A percentile compares a stretch with the other conserved stretches of the same genome.
phyloP scores from a whole-genome alignment of 2,797 vertebrate genomes.

The Platalea minor region DNA sequence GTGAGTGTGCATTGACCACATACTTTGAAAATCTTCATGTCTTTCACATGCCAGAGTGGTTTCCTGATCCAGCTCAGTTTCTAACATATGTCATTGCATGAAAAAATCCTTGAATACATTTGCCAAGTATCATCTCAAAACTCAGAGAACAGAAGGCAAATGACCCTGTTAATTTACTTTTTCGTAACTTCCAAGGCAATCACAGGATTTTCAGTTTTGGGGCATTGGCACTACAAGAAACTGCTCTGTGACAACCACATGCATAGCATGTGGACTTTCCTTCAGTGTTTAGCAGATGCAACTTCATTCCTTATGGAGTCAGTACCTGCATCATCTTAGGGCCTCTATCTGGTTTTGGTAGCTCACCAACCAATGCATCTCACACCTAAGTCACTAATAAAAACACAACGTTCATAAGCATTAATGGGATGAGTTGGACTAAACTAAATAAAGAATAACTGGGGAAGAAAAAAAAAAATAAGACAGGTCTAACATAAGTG shows the following conservation, averaged over 20 bases:
- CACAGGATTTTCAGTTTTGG: neutral
- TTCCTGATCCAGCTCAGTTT: neutral
- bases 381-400: neutral
- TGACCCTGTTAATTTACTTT: neutral
- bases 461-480: neutral
- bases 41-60: neutral
- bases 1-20: neutral
- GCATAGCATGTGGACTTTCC: neutral
- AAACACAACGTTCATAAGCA: fast-evolving
- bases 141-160: neutral
- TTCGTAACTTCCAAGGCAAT: neutral
- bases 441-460: neutral
- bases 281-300: neutral
- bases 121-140: neutral
- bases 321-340: neutral
- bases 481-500: fast-evolving
- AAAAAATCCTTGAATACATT: neutral
- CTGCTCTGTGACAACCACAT: neutral
- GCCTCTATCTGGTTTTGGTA: neutral
- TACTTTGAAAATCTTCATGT: neutral
- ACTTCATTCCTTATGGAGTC: neutral
- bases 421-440: neutral
- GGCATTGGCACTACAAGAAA: neutral
- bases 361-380: neutral
- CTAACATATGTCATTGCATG: neutral